Base-by-base conservation (phyloP, 1,140 invertebrate species). In the Pissodes strobi region DNA sequence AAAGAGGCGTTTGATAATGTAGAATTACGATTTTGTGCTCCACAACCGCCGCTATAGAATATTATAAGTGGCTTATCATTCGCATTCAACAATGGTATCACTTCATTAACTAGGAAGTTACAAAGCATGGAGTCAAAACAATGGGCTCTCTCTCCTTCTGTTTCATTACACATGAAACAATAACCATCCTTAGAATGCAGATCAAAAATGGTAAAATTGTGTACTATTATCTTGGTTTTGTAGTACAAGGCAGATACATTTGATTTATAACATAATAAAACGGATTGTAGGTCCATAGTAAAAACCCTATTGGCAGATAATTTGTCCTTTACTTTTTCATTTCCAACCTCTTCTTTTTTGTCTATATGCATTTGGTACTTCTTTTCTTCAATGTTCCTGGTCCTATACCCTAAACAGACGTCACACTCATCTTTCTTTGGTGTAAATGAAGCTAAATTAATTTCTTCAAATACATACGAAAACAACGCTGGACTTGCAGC, bases 321-420 rank as follows among this genome's bases (percentile, higher is more conserved):
- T 58, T 70, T 70, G 43, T 70, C 68, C 25, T 48, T n/a, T 9
- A 30, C 43, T 65, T 70, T 68, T 70, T 56, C 68, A 3, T 41
- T 39, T 46, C 65, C 46, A 12, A 66, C 61, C 37, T 64, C 66
- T 45, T 60, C 39, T 49, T 67, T 69, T 27, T 64, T 52, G 0
- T 25, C 1, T 2, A 27, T 10, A 43, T 70, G 68, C 10, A 55
- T 6, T n/a, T 21, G 10, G 27, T 68, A 70, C 3, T 25, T 18
- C 9, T 21, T 39, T 62, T 68, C 45, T 6, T 21, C 13, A 13
- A 62, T 15, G 55, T 70, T 70, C 22, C 25, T 23, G 19, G 66
- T 70, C 22, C 52, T 25, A 30, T 64, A 68, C n/a, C 12, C 68
- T 34, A 69, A 41, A 53, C 64, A 69, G 1, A 34, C 38, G 30